These are phyloP conservation scores for Eupithecia exiguata DNA, from an alignment of 2,888 invertebrate genomes.

Conservation along the genomic window DNA sequence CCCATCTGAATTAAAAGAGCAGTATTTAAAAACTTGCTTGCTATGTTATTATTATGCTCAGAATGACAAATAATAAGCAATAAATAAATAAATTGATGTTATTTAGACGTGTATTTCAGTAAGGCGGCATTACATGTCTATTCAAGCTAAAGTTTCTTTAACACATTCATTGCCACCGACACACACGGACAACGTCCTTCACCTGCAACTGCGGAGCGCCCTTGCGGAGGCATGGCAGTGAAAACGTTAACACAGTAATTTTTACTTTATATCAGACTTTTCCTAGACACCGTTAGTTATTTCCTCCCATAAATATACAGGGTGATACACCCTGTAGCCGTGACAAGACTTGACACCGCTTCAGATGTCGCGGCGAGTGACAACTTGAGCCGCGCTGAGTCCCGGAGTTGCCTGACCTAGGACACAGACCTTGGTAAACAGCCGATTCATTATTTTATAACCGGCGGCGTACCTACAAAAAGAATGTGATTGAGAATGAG, in stretches of 20 bases:
- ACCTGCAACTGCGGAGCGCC: no score
- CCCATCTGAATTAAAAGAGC: neutral
- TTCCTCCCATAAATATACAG: constrained; percentile 7
- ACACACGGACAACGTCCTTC: no score
- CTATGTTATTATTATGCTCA: no score
- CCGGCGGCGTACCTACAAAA: neutral
- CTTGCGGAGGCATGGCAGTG: no score
- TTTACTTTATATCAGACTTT: neutral
- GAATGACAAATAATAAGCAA: no score
- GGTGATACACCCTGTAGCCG: constrained; percentile 22
- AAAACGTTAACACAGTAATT: no score
- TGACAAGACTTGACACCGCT: constrained; percentile 50
- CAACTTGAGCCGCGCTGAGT: constrained; percentile 50
- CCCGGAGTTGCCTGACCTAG: constrained; percentile 39
- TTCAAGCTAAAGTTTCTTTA: neutral
- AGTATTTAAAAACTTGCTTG: neutral
- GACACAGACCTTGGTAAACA: constrained; percentile 13
- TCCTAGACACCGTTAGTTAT: constrained; percentile 5
- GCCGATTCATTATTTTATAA: neutral
- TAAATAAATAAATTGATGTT: no score
- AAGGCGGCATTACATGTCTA: no score
- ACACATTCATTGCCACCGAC: no score
- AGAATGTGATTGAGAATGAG: neutral
- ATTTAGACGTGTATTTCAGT: no score
- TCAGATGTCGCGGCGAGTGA: constrained; percentile 53